Evolutionary conservation across 2,888 invertebrate genomes (phyloP), one percentile per base, ranked within the genome.

Genomic region (Tachina lurida): DNA sequence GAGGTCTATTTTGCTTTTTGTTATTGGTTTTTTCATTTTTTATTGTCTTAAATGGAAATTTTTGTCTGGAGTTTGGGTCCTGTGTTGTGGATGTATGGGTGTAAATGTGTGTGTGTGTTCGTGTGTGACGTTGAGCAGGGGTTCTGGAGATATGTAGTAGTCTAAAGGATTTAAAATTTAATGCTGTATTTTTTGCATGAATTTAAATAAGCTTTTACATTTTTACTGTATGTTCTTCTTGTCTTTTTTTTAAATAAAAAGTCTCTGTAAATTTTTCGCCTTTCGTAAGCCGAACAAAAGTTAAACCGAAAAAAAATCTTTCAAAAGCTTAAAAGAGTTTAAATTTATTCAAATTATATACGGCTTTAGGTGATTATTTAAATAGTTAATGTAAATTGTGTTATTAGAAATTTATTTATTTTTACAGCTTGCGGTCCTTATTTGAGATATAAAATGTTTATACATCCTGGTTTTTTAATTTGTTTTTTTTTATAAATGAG

Each of bases 151-250:
- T 13, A n/a, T n/a, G n/a, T n/a, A 31, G 22, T 8, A 22, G 22
- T 49, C 10, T 47, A 76, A 45, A 63, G 22, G 41, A 63, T 63
- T 43, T 52, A 41, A n/a, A 45, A 56, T 68, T 77, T 49, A 49
- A 67, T 39, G 15, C 10, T 8, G 62, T 12, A 22, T 19, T 43
- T 45, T 43, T 76, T 54, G 3, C 10, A 62, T n/a, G 39, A 49
- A 22, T 52, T 52, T 19, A 52, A 76, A 47, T 45, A 3, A 76
- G n/a, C 10, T 45, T 31, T n/a, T 17, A 56, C 39, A 47, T 65
- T 56, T 47, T 67, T 65, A 75, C 45, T 54, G 65, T 54, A 31
- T 54, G 41, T 67, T 74, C 56, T 47, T 47, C 13, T 56, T 13
- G 9, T 31, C n/a, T 49, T 49, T 39, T 31, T 39, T 1, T 49